Conservation (phyloP, 92 coral and sea anemone species). For the Phymanthus crucifer region DNA sequence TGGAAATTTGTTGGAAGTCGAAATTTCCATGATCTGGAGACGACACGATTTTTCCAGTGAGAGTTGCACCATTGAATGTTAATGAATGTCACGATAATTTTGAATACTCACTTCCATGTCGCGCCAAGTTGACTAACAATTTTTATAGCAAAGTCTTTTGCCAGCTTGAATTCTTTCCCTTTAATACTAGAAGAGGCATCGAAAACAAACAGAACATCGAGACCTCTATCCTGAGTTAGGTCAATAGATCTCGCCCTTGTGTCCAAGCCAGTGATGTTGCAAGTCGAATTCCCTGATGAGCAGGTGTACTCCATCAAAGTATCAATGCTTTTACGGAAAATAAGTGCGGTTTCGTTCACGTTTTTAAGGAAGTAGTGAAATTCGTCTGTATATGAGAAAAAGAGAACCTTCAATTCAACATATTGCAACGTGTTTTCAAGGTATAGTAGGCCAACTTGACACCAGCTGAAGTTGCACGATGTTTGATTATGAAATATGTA, state of each 20-base stretch:
- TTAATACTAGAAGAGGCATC: slow-evolving; percentile 80
- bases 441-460: too few species aligned
- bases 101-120: slow-evolving; percentile 27
- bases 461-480: too few species aligned
- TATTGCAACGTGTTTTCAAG: background rate
- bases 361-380: slow-evolving; percentile 43
- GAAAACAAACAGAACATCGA: slow-evolving; percentile 78
- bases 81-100: slow-evolving; percentile 3
- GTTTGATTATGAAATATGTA: too few species aligned
- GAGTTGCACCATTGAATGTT: slow-evolving; percentile 29
- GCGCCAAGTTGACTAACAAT: slow-evolving; percentile 60
- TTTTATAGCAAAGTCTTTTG: slow-evolving; percentile 41
- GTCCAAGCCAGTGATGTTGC: slow-evolving; percentile 42
- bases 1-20: too few species aligned
- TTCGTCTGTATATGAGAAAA: slow-evolving; percentile 44
- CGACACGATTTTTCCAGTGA: too few species aligned
- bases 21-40: too few species aligned
- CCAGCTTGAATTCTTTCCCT: slow-evolving; percentile 23
- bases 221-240: slow-evolving; percentile 43
- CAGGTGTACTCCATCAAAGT: slow-evolving; percentile 52
- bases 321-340: slow-evolving; percentile 56
- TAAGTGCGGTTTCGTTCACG: slow-evolving; percentile 47
- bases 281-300: slow-evolving; percentile 36
- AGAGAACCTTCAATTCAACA: background rate
- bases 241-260: slow-evolving; percentile 47